Evolutionary conservation across 2,888 invertebrate genomes (phyloP), one percentile per base, ranked within the genome.

Genomic region (Pristionchus mayeri): DNA sequence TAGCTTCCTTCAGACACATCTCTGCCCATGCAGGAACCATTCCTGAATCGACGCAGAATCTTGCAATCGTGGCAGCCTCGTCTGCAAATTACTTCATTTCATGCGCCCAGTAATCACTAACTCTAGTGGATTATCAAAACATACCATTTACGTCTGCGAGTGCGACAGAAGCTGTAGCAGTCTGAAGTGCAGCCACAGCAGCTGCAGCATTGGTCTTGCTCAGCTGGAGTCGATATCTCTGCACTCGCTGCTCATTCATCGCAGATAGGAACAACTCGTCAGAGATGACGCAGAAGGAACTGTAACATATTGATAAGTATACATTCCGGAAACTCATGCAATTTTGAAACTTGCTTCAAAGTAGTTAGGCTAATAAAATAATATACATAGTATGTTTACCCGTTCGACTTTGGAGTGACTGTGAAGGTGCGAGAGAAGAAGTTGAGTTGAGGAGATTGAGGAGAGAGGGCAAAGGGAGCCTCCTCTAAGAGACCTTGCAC

Each of bases 401-500:
- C 93, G 84, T 88, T 87, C 11, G 91, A 93, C 71, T 91, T 90
- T 21, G 93, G 93, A 13, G 93, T 91, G 6, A 93, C 93, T 18
- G 93, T 88, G 88, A 94, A 94, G 6, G 92, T 90, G 57, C 94
- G 89, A 79, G 92, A 92, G 88, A 94, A 94, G 76, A 93, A 92
- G 80, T 93, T 91, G 2, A 93, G 89, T n/a, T 57, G 40, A 4
- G 88, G 88, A 4, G 91, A 90, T 89, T 85, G 88, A 3, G 89
- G 90, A 85, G 87, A 63, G 27, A 75, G 71, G 16, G 86, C 79
- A 63, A 93, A 92, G 16, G 89, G 93, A 79, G 95, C 94, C 93
- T 98, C 98, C 93, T 95, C 96, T 93, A 96, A 97, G 16, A 97
- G 94, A 18, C 98, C 98, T 84, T 95, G 95, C 87, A 98, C 95